Evolutionary conservation across 2,113 vertebrate species (phyloP), one percentile per base, ranked within the genome.

Genomic region (Anhinga rufa): DNA sequence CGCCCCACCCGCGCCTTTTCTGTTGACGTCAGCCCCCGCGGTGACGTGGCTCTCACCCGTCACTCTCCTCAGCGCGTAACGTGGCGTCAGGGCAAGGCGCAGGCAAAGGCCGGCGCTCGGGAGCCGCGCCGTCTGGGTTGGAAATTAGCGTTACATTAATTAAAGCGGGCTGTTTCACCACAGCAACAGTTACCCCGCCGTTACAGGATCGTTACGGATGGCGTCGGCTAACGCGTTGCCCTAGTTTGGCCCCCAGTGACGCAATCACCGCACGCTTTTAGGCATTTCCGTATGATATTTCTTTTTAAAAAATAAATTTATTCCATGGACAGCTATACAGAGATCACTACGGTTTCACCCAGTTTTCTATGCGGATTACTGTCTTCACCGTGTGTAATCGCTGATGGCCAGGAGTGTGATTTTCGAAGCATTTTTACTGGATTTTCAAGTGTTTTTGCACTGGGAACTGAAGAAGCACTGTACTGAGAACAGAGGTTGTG

Each of bases 381-480:
- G 32, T 92, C 86, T 75, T 90, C 46, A 7, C 10, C 40, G 52
- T 17, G 42, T 5, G 5, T 24, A 3, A 46, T 38, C 71, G 42
- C 82, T n/a, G 90, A 77, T 4, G 96, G 93, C 89, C 96, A 96
- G 90, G 97, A 98, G 84, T 8, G 14, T 42, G 97, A 96, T 34
- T 92, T 96, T 62, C 26, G 79, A 72, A 96, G 94, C 64, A 51
- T 74, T 83, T 69, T 74, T 34, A 38, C 28, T 0, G 12, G n/a
- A 17, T 82, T 38, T 48, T 80, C n/a, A 20, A 9, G 9, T 26
- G 31, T 12, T 22, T 70, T 54, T 51, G 36, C 25, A 9, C 64
- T 22, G 17, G 61, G 31, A 58, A 13, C 32, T 14, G 93, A 88
- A 71, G 70, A 92, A 57, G 38, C 4, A 2, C 69, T 70, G 17